A percentile compares a stretch with the other conserved stretches of the same genome.
phyloP scores from a whole-genome alignment of 2,888 invertebrate species.

The Synergus gifuensis region DNA sequence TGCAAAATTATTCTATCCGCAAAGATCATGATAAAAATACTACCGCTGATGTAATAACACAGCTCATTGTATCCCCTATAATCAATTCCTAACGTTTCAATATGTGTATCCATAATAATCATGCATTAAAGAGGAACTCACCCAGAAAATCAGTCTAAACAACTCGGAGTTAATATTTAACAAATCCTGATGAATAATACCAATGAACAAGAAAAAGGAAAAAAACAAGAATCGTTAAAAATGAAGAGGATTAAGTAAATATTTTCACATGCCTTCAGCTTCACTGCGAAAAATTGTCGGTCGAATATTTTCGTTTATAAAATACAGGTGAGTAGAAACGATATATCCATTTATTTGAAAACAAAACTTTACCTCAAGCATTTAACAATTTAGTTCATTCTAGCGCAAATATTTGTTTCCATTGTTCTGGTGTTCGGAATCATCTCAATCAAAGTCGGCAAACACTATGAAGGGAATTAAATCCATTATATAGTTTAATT shows the following conservation, averaged over 20 bases:
- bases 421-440: neutral
- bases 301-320: neutral
- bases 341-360: neutral
- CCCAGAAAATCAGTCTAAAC: neutral
- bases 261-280: neutral
- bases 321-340: neutral
- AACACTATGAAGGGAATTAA: neutral
- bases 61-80: neutral
- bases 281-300: neutral
- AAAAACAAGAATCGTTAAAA: neutral
- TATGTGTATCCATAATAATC: neutral
- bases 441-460: neutral
- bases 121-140: neutral
- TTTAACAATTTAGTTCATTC: slow-evolving; percentile 13
- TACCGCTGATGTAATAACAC: neutral
- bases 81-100: neutral
- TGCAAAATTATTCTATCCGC: slow-evolving; percentile 12
- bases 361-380: neutral
- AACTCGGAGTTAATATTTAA: neutral
- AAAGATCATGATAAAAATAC: neutral
- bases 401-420: neutral
- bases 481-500: too few species aligned
- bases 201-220: too few species aligned
- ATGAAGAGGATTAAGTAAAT: neutral
- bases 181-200: too few species aligned